phyloP scores from a whole-genome alignment of 2,113 vertebrate species.

The Typhlomys cinereus region DNA sequence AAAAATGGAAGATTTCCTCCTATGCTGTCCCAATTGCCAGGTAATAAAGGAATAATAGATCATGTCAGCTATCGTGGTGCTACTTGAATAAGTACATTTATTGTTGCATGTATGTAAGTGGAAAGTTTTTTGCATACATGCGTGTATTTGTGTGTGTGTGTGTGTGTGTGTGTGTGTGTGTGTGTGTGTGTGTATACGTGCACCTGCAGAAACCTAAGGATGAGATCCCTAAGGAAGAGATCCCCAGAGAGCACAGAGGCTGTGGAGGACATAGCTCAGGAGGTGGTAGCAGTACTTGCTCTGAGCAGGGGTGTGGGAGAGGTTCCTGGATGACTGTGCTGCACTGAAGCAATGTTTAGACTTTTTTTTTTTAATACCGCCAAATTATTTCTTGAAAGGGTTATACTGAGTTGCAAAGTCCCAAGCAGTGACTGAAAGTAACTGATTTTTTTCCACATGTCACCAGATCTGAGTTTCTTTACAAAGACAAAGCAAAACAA shows the following conservation, averaged over 20 bases:
- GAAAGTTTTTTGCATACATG: too few species aligned
- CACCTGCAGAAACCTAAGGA: too few species aligned
- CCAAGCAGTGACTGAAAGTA: not conserved
- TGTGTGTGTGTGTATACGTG: too few species aligned
- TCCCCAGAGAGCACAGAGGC: too few species aligned
- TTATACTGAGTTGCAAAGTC: constrained; percentile 29
- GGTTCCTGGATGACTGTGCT: not conserved
- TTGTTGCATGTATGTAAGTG: not conserved
- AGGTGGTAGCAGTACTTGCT: too few species aligned
- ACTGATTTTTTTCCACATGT: not conserved
- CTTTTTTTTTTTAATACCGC: constrained; percentile 5
- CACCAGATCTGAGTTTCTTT: not conserved
- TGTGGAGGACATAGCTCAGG: too few species aligned
- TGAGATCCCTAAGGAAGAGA: too few species aligned
- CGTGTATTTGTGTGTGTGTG: too few species aligned
- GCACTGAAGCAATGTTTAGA: not conserved
- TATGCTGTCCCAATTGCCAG: not conserved
- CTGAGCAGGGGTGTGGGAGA: not conserved
- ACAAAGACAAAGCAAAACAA: constrained; percentile 23
- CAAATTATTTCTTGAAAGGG: constrained; percentile 43
- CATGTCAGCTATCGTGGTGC: not conserved
- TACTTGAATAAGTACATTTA: not conserved
- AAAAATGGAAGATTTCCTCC: not conserved
- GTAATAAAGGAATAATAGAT: too few species aligned
- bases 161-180: too few species aligned